Evolutionary conservation across 1,140 invertebrate species (phyloP).

Genomic region (Heliconius himera): DNA sequence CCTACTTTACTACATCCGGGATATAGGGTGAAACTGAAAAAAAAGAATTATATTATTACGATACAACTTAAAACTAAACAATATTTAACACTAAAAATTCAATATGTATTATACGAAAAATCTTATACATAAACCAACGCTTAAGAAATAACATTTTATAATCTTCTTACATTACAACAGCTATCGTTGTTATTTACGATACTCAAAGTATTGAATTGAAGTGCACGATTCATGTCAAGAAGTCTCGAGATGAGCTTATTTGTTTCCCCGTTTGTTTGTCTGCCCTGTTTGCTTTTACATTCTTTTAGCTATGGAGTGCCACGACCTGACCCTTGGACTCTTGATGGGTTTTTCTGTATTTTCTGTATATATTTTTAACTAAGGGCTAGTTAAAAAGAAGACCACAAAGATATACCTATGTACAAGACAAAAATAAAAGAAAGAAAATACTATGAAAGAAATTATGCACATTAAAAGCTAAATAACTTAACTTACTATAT

Average conservation of each 20-base stretch:
- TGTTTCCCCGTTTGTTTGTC: slow-evolving; percentile 57
- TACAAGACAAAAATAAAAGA: too few species aligned
- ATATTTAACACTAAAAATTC: too few species aligned
- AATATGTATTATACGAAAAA: too few species aligned
- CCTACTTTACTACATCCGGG: too few species aligned
- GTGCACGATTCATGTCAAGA: slow-evolving; percentile 57
- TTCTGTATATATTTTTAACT: neutral
- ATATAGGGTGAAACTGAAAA: too few species aligned
- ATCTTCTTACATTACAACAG: neutral
- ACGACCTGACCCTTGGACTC: slow-evolving; percentile 51
- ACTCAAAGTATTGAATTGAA: slow-evolving; percentile 29
- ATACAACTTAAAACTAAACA: too few species aligned
- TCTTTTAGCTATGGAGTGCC: slow-evolving; percentile 54
- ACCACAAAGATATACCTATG: neutral
- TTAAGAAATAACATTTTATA: neutral
- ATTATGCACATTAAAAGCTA: too few species aligned
- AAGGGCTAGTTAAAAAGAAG: neutral
- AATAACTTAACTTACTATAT: too few species aligned
- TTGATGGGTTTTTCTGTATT: slow-evolving; percentile 1
- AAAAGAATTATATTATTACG: too few species aligned
- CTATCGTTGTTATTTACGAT: slow-evolving; percentile 11
- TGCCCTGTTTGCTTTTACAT: slow-evolving; percentile 66
- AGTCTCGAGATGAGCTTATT: slow-evolving; percentile 43
- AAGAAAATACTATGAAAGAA: too few species aligned
- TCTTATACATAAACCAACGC: too few species aligned